Evolutionary conservation across 2,113 vertebrate species (phyloP), one percentile per base, ranked within the genome.

Genomic region (Erpornis zantholeuca): DNA sequence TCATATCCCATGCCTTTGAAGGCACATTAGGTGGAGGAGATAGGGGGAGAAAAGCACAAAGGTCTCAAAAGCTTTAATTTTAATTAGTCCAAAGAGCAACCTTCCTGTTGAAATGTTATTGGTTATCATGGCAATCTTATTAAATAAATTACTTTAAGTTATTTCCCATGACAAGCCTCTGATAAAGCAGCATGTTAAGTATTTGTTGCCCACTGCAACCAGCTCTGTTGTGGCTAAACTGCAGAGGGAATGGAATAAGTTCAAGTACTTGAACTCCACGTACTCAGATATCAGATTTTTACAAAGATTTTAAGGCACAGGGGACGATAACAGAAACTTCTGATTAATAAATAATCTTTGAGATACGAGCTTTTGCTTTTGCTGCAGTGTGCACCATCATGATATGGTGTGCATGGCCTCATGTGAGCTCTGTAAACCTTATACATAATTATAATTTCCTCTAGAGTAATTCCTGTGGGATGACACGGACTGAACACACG

Each of bases 21-120:
- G 70, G 66, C 22, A 54, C 22, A 53, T 81, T 45, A 61, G 53
- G 23, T 40, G 21, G n/a, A 47, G 23, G 17, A 24, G 2, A 20
- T 17, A 11, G 24, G 36, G 22, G 64, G 63, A 28, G 25, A 90
- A 68, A 52, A 86, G 27, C 7, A 2, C 64, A 44, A 96, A 69
- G 88, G 56, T 71, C 90, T 97, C 71, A 71, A 89, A 94, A 96
- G 82, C 79, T 91, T 95, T 95, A 84, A 69, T 92, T 96, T 96
- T 95, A 93, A 96, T 92, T 94, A 90, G 82, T 94, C 90, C 35
- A 77, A 95, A 95, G 94, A 90, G 83, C 60, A 85, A 24, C 60
- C 54, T 94, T 91, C 69, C 40, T 50, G 52, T 82, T 96, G 71
- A 90, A 97, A 96, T 79, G 47, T 71, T 95, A 66, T 94, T 95